Evolutionary conservation across 2,888 invertebrate species (phyloP).

Genomic region (Epicampocera succincta): DNA sequence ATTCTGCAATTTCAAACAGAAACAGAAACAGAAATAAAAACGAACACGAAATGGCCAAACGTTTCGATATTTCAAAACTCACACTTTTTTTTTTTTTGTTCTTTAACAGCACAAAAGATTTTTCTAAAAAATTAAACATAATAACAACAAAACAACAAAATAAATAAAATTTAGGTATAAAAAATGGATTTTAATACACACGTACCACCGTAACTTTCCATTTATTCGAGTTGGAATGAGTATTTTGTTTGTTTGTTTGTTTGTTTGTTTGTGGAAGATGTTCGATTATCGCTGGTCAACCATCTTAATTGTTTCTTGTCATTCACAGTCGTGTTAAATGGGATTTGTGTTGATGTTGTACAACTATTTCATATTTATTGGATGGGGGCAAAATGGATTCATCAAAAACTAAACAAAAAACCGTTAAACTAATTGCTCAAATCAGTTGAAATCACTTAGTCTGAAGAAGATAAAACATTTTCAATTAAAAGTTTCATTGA

Average conservation of each 20-base stretch:
- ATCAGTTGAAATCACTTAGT: too few relatives aligned
- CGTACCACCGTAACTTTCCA: conserved; percentile 14
- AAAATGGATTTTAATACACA: conserved; percentile 30
- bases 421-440: too few relatives aligned
- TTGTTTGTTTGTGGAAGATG: conserved; percentile 37
- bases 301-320: conserved; percentile 72
- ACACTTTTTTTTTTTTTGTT: conserved; percentile 50
- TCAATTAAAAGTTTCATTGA: too few relatives aligned
- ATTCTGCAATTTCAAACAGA: not conserved
- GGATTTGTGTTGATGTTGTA: conserved; percentile 43
- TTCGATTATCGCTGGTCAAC: conserved; percentile 70
- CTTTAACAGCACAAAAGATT: conserved; percentile 24
- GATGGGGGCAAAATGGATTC: not conserved
- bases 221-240: conserved; percentile 3
- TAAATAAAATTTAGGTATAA: conserved; percentile 15
- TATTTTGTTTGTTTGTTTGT: conserved; percentile 18
- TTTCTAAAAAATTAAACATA: conserved; percentile 27
- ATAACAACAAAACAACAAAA: too few relatives aligned
- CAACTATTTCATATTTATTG: conserved; percentile 26
- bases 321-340: conserved; percentile 65
- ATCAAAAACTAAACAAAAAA: too few relatives aligned
- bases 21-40: too few relatives aligned
- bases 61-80: conserved; percentile 53
- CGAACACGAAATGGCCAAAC: conserved; percentile 30
- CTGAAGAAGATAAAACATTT: too few relatives aligned